Evolutionary conservation across 1,140 invertebrate species (phyloP), one percentile per base, ranked within the genome.

Genomic region (Liolophura sinensis): DNA sequence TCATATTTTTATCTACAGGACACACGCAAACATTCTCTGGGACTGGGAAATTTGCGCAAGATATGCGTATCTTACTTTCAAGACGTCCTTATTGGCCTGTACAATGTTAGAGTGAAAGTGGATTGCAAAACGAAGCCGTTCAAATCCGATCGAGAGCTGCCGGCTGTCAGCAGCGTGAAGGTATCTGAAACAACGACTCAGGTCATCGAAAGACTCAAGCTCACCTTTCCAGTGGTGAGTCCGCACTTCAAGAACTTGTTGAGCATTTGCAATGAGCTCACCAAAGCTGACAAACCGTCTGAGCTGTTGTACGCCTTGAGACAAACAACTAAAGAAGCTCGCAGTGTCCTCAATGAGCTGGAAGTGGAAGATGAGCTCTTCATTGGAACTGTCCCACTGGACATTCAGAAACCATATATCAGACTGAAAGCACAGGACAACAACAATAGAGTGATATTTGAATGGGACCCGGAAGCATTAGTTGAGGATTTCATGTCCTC

Each of bases 31-130:
- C 31, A 40, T 9, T 40, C 27, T 56, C 11, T 74, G 9, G 68
- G 73, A 16, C 51, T 72, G 20, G 70, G 68, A 25, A 72, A 69
- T 20, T 56, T 74, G 18, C 64, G 68, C 49, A 68, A 70, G 48
- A 64, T 70, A 20, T 60, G 51, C 14, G 25, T 72, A 61, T 72
- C 70, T 16, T 68, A 64, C 54, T 59, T 74, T 25, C 70, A 74
- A 46, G 64, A 67, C n/a, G 51, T 60, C 0, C 58, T 74, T n/a
- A 56, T 64, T 6, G 72, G 72, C 61, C 60, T 74, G 15, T 67
- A 74, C 62, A 72, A 74, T 49, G 66, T 74, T n/a, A 64, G 64
- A 46, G 58, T 59, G 49, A 74, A 74, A 64, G 22, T 64, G 1
- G 58, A 66, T 0, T 59, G 62, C 51, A 49, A 60, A 18, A 49